Percentiles rank a stretch among this genome's conserved stretches.
These are phyloP conservation scores for Dryobota labecula DNA, from an alignment of 2,888 invertebrate genomes.

Conservation along the genomic window DNA sequence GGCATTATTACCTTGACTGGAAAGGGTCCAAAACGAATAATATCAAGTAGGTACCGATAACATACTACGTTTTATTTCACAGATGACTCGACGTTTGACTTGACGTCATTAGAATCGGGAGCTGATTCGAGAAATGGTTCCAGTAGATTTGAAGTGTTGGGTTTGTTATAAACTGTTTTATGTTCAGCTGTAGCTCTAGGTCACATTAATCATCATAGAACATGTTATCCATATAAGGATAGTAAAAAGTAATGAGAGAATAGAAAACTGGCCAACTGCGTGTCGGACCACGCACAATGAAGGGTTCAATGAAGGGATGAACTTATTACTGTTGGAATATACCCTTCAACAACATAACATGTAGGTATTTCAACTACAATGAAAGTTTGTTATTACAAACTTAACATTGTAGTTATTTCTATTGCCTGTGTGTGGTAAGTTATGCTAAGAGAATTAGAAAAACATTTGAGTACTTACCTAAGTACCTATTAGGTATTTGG, in stretches of 20 bases:
- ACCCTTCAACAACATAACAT: no score
- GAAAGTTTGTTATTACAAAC: no score
- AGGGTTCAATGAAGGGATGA: no score
- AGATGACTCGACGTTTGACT: slow-evolving; percentile 77
- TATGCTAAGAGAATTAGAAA: no score
- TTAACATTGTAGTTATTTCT: no score
- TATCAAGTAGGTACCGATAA: not conserved
- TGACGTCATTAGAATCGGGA: slow-evolving; percentile 77
- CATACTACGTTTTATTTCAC: slow-evolving; percentile 42
- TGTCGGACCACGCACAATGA: no score
- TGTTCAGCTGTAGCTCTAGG: not conserved
- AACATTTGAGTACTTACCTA: no score
- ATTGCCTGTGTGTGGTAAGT: no score
- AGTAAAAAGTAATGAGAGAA: not conserved
- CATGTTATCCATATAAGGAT: not conserved
- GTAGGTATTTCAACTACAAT: no score
- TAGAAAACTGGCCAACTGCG: no score
- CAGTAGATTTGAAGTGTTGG: slow-evolving; percentile 71
- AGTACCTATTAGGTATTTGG: no score
- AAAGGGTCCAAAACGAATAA: slow-evolving; percentile 11
- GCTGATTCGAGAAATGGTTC: slow-evolving; percentile 79
- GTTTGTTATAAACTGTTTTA: slow-evolving; percentile 46
- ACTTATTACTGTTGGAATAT: no score
- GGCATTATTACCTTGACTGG: slow-evolving; percentile 34
- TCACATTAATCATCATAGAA: not conserved